Conservation (phyloP, 2,797 vertebrate species). For the Pseudomugil tenellus region DNA sequence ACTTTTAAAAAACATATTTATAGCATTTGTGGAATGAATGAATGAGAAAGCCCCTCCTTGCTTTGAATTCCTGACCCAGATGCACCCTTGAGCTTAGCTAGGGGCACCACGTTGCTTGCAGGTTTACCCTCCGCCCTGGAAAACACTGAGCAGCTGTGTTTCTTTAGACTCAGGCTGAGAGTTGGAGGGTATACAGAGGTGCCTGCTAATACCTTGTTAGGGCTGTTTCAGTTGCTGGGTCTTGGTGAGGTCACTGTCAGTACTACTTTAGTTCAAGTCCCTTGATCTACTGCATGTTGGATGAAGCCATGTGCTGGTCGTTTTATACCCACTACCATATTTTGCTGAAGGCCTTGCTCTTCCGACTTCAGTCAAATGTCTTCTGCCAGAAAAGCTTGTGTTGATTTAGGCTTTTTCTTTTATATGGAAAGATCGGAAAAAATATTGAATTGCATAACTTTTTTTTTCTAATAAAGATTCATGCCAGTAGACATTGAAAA, state of each 20-base stretch:
- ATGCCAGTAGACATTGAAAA: constrained; percentile 3
- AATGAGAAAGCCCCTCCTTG: constrained; percentile 7
- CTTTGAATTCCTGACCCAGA: constrained; percentile 69
- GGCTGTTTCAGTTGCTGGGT: constrained; percentile 82
- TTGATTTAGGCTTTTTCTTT: constrained; percentile 48
- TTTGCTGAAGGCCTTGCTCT: constrained; percentile 45
- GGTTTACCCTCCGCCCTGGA: constrained; percentile 69
- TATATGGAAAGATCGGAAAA: constrained; percentile 35
- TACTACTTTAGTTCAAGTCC: constrained; percentile 80
- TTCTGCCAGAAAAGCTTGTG: constrained; percentile 65
- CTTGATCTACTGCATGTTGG: constrained; percentile 80
- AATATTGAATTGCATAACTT: neutral
- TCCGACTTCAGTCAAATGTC: constrained; percentile 64
- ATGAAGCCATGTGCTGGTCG: constrained; percentile 74
- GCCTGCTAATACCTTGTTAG: constrained; percentile 87
- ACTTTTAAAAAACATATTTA: constrained; percentile 1
- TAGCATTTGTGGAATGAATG: neutral
- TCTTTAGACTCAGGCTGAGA: constrained; percentile 72
- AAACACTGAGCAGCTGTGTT: constrained; percentile 79
- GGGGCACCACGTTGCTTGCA: constrained; percentile 64
- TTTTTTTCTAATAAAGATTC: neutral
- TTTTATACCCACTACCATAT: constrained; percentile 65
- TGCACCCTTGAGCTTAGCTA: constrained; percentile 68
- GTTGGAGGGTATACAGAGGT: constrained; percentile 72
- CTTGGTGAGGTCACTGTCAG: constrained; percentile 85